Conservation (phyloP, 2,113 vertebrate species). For the Canis aureus region DNA sequence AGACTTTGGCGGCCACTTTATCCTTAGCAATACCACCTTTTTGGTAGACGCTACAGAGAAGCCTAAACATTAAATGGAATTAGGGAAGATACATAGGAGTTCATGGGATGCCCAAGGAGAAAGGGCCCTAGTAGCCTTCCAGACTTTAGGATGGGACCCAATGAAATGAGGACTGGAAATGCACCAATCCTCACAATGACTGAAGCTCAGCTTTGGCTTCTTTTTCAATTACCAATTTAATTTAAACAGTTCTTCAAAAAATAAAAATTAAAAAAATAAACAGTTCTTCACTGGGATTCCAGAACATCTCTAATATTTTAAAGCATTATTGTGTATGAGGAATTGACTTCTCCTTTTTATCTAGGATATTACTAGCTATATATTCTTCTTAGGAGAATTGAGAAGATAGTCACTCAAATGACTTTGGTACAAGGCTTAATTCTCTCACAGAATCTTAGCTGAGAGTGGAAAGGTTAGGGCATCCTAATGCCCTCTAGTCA, state of each 20-base stretch:
- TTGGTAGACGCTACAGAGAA: neutral
- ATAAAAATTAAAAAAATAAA: no score
- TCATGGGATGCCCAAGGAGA: neutral
- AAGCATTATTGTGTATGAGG: neutral
- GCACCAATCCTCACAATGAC: neutral
- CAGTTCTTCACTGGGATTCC: neutral
- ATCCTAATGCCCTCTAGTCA: neutral
- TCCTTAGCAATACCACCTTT: neutral
- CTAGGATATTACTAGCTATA: neutral
- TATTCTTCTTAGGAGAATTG: neutral
- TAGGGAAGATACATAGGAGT: neutral
- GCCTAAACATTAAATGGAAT: neutral
- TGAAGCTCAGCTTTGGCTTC: neutral
- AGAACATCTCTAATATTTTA: neutral
- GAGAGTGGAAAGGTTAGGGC: neutral
- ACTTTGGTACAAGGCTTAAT: neutral
- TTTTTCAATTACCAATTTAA: neutral
- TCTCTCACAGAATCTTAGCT: neutral
- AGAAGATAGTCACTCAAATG: slow-evolving; percentile 37
- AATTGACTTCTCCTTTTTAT: slow-evolving; percentile 25
- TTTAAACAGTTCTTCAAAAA: neutral
- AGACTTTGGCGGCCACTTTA: neutral
- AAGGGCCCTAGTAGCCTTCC: neutral
- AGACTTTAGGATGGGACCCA: neutral
- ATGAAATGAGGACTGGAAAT: neutral